These are phyloP conservation scores for Villa cingulata DNA, from an alignment of 2,888 invertebrate genomes.

Conservation along the genomic window DNA sequence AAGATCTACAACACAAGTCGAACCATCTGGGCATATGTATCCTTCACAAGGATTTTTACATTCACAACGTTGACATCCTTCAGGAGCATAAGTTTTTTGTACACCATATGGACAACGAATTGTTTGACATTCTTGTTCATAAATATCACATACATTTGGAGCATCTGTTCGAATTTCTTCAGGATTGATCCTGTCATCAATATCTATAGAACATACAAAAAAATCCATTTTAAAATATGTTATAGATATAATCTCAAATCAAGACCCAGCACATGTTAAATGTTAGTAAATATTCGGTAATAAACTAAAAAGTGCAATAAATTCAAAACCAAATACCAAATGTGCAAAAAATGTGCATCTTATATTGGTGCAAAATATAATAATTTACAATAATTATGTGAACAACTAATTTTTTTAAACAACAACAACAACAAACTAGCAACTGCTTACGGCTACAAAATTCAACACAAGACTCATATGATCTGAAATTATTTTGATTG, in stretches of 20 bases:
- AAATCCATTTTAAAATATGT: too few species aligned
- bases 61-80: slow-evolving; percentile 57
- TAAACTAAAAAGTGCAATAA: background rate
- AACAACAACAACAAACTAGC: background rate
- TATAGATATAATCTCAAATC: too few species aligned
- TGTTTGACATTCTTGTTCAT: slow-evolving; percentile 46
- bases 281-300: background rate
- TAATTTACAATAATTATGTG: background rate
- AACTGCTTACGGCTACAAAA: slow-evolving; percentile 40
- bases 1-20: slow-evolving; percentile 55
- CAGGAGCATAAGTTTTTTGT: slow-evolving; percentile 42
- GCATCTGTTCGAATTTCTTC: slow-evolving; percentile 12
- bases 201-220: background rate
- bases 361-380: background rate
- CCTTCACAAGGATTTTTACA: slow-evolving; percentile 62
- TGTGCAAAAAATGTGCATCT: background rate
- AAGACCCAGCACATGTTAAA: too few species aligned
- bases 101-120: slow-evolving; percentile 61
- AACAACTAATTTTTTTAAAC: background rate
- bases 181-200: background rate
- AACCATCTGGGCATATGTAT: slow-evolving; percentile 45
- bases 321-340: background rate
- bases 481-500: slow-evolving; percentile 71
- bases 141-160: slow-evolving; percentile 41
- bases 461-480: slow-evolving; percentile 53